These are phyloP conservation scores for Macaca nemestrina DNA, from an alignment of 2,113 vertebrate genomes.

Conservation along the genomic window DNA sequence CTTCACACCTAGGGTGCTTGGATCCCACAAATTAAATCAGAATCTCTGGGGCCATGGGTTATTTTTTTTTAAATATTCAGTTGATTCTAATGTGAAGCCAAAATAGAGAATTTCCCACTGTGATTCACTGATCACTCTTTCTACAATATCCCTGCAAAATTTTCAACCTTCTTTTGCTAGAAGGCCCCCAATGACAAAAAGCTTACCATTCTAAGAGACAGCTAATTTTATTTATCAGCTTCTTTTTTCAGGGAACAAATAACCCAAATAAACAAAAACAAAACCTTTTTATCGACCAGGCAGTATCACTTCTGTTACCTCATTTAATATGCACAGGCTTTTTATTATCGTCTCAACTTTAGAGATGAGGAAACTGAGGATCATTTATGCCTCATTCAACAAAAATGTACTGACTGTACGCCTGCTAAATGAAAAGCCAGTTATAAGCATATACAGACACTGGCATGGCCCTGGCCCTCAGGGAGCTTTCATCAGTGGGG, in stretches of 20 bases:
- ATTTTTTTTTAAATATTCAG: neutral
- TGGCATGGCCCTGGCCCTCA: neutral
- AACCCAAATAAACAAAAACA: neutral
- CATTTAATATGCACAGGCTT: neutral
- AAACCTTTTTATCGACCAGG: neutral
- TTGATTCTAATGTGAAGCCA: neutral
- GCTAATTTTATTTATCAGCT: neutral
- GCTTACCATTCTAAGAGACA: neutral
- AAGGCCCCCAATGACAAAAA: neutral
- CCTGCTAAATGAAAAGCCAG: neutral
- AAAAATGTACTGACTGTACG: neutral
- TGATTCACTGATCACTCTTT: neutral
- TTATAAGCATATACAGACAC: too few species aligned
- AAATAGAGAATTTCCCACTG: neutral
- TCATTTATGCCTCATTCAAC: neutral
- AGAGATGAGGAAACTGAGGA: neutral
- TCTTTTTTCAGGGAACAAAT: neutral
- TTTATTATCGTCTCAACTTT: neutral
- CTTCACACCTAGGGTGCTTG: neutral
- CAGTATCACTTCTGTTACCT: neutral
- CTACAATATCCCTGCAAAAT: neutral
- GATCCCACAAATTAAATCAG: neutral
- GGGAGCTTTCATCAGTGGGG: neutral
- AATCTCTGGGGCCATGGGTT: neutral
- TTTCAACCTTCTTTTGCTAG: neutral